Evolutionary conservation across 1,140 invertebrate species (phyloP), one percentile per base, ranked within the genome.

Genomic region (Ceratoteleas bidentatus): DNA sequence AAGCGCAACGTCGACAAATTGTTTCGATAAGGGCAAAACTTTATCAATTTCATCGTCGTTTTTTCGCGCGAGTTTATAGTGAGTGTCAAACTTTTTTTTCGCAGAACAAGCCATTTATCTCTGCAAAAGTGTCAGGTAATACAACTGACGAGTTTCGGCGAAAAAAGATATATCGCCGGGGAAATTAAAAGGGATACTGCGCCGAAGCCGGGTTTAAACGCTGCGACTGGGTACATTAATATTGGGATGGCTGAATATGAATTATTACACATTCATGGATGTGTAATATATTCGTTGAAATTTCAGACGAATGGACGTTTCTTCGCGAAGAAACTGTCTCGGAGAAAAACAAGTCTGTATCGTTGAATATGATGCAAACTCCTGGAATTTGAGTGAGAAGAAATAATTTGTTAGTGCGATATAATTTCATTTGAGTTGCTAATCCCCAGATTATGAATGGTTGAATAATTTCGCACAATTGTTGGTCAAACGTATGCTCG

Each of bases 1-100:
- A 65, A 54, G 16, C 10, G 14, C 10, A 78, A 58, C 16, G 36
- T 6, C 66, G 32, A 72, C 66, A 72, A 72, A 79, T 79, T 70
- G 66, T 79, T 79, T 56, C 52, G 54, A 65, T 66, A 79, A 79
- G 43, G 38, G 6, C 36, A 32, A 65, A 79, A 79, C 68, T 79
- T 79, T 79, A 73, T 66, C 56, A 66, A 72, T 79, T 72, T 78
- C 52, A 53, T 72, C 47, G 15, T 3, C 38, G 38, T 43, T 73
- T 79, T 79, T 79, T 72, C 50, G 34, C 36, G 10, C 40, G 43
- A 68, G 61, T 69, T 62, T 69, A 74, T 69, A 74, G 43, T 58
- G 62, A 56, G 61, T 68, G 79, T 76, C 73, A 76, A 81, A 81
- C 79, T 81, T 81, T 76, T 24, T 75, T 60, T 60, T 53, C 52